Base-by-base conservation (phyloP, 2,888 invertebrate genomes). In the Rhagophthalmus giganteus region DNA sequence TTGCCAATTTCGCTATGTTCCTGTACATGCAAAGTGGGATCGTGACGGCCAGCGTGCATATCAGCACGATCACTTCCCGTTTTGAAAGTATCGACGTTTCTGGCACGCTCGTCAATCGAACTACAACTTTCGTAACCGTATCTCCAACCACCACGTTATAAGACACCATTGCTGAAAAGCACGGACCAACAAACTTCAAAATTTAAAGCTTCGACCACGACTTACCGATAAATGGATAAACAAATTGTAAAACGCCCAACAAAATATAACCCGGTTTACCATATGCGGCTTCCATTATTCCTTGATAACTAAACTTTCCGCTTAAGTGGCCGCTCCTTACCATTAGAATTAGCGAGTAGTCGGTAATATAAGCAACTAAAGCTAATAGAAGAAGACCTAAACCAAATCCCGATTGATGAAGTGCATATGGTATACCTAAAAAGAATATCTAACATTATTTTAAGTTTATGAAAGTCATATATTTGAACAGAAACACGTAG, bases 61-160 rank as follows among this genome's bases (percentile, higher is more conserved):
- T 75, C 26, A 87, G 79, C 11, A 90, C 85, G 40, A 90, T 81
- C 37, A 85, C 78, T 67, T 86, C 82, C 15, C 87, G 74, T 61
- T 81, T 81, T 6, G 81, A 83, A 44, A 86, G 75, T 30, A 85
- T 66, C 9, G 79, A 81, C 28, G 76, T 76, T 28, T 75, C 73
- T 2, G 76, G 70, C 20, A 81, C 74, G 37, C 81, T 80, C 8
- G 86, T 82, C 38, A 90, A 78, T 54, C 89, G 78, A n/a, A 85
- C 79, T 45, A 90, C 77, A 10, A 91, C 87, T 75, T 90, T 90
- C 9, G 90, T 90, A 30, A 90, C 80, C 0, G 90, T 91, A 69
- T 92, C 91, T 11, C 90, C 91, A 16, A 91, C 90, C 11, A 90
- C 90, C 10, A 91, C 86, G 73, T 91, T 91, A 74, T 91, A 91